These are phyloP conservation scores for Cryptocheilus praepositus DNA, from an alignment of 2,888 invertebrate genomes.

Conservation along the genomic window DNA sequence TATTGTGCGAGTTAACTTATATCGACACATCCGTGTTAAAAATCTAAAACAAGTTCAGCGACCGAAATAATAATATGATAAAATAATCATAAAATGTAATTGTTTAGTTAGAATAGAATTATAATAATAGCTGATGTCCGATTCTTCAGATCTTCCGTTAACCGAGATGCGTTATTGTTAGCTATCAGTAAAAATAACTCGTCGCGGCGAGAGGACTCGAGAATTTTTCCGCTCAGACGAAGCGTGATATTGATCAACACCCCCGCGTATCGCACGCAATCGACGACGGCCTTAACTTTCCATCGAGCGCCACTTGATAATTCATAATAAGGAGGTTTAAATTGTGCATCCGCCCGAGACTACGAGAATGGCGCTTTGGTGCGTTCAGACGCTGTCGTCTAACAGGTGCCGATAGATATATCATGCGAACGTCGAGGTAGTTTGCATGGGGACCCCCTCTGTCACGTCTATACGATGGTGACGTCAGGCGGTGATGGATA, in stretches of 20 bases:
- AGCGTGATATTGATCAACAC: not conserved
- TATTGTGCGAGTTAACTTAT: no score
- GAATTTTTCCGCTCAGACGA: not conserved
- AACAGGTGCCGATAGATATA: constrained; percentile 68
- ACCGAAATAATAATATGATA: no score
- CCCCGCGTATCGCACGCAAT: not conserved
- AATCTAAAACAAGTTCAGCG: no score
- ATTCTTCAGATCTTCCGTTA: no score
- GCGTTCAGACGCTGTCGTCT: constrained; percentile 63
- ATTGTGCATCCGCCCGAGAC: constrained; percentile 52
- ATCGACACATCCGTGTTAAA: no score
- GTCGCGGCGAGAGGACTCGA: no score
- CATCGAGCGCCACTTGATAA: constrained; percentile 53
- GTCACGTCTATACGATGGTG: constrained; percentile 51
- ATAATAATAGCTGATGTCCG: no score
- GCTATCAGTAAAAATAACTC: no score
- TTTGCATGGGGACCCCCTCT: constrained; percentile 53
- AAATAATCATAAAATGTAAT: no score
- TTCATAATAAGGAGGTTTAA: constrained; percentile 56
- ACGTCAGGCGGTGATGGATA: constrained; percentile 63
- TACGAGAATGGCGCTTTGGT: constrained; percentile 48
- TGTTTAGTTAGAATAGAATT: no score
- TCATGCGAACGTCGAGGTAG: constrained; percentile 61
- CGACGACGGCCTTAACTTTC: constrained; percentile 44
- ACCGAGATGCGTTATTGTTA: no score